Conservation (phyloP, 2,797 vertebrate genomes). For the Glossophaga mutica region DNA sequence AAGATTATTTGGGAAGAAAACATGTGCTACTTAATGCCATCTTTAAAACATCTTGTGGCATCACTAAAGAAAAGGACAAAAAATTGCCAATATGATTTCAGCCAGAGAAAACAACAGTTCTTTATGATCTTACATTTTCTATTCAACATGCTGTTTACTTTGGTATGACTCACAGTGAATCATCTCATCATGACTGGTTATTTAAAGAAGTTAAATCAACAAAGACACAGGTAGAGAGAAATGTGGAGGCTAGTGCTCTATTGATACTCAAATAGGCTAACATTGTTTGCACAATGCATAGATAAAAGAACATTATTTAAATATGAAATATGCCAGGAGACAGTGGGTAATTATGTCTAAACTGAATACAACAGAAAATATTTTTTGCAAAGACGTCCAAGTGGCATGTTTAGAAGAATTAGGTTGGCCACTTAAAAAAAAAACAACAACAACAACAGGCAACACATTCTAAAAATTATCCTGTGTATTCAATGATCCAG, state of each 20-base stretch:
- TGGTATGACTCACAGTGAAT: conserved; percentile 73
- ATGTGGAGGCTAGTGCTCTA: neutral
- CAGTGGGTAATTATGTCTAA: conserved; percentile 49
- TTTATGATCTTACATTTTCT: conserved; percentile 58
- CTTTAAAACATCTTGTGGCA: conserved; percentile 53
- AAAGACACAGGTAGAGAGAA: conserved; percentile 59
- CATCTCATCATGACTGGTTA: conserved; percentile 62
- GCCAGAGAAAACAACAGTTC: conserved; percentile 48
- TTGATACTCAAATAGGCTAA: conserved; percentile 64
- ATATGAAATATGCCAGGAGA: conserved; percentile 25
- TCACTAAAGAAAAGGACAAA: conserved; percentile 57
- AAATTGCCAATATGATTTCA: conserved; percentile 48
- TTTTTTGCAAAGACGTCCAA: neutral
- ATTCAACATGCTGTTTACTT: conserved; percentile 60
- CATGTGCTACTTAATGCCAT: conserved; percentile 58
- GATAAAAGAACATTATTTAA: conserved; percentile 58
- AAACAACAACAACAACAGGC: no score
- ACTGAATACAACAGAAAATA: neutral
- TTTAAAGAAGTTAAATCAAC: conserved; percentile 76
- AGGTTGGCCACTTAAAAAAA: neutral
- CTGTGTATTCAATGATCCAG: neutral
- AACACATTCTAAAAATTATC: neutral
- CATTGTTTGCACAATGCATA: conserved; percentile 56
- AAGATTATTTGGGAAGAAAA: conserved; percentile 47
- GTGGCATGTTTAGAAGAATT: neutral